Evolutionary conservation across 2,888 invertebrate species (phyloP), one percentile per base, ranked within the genome.

Genomic region (Dicycla oo): DNA sequence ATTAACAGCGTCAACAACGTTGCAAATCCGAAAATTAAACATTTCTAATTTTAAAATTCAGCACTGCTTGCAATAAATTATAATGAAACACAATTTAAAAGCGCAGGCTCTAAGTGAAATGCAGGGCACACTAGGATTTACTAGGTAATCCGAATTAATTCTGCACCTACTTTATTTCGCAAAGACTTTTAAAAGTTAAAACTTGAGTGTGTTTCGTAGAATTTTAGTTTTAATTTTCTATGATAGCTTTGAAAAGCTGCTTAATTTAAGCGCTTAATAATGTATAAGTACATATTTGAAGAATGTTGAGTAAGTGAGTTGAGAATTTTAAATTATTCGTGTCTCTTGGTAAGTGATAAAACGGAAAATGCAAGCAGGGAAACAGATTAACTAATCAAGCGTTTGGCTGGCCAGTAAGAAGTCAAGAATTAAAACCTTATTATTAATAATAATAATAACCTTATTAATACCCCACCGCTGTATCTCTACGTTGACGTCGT

Each of bases 101-200:
- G 49, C 72, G 61, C 64, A 56, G 23, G 38, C n/a, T 68, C 64
- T 74, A 73, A 73, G 75, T 69, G 73, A 74, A 79, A 76, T 60
- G 68, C 53, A 73, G 58, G 64, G 64, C 66, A 78, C 74, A 78
- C 65, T 69, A 75, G 81, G 85, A 81, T 85, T 76, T 77, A 64
- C 71, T 70, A 56, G 64, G 62, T 85, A 81, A 82, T 85, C 81
- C 54, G 70, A 78, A 85, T 83, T 79, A 86, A 83, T 83, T 73
- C 75, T 7, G 49, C 60, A 65, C 66, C 53, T 68, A 75, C 40
- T 74, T 78, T 60, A 64, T 40, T 58, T 66, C 63, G 63, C 38
- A 62, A 57, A 49, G 56, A 65, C 69, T 78, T 79, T 65, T 65
- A 26, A 8, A 43, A 30, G 26, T 15, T 49, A 56, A 64, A 63